Evolutionary conservation across 2,888 invertebrate species (phyloP).

Genomic region (Seira musarum): DNA sequence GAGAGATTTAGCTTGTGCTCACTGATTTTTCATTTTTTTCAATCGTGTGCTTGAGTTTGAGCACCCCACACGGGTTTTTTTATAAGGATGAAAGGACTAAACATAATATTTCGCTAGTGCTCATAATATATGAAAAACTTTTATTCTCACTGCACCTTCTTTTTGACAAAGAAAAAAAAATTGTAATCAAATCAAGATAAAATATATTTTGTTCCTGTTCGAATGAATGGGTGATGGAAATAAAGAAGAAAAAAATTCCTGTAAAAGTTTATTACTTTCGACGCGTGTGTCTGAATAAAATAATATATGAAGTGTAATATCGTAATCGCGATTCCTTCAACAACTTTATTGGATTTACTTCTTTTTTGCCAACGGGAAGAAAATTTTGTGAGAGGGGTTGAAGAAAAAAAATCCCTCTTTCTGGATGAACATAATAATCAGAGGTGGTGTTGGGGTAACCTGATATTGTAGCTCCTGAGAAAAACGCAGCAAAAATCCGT

Average conservation of each 20-base stretch:
- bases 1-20: too few species aligned
- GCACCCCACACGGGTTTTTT: slow-evolving; percentile 40
- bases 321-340: too few species aligned
- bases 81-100: background rate
- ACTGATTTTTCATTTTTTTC: too few species aligned
- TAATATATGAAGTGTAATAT: slow-evolving; percentile 37
- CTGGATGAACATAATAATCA: too few species aligned
- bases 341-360: too few species aligned
- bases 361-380: too few species aligned
- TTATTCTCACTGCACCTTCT: background rate
- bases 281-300: slow-evolving; percentile 7
- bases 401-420: too few species aligned
- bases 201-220: background rate
- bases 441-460: too few species aligned
- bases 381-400: too few species aligned
- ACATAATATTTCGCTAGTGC: slow-evolving; percentile 30
- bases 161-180: background rate
- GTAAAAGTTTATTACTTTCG: background rate
- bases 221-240: background rate
- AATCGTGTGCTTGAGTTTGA: too few species aligned
- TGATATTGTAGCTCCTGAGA: too few species aligned
- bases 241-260: background rate
- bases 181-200: slow-evolving; percentile 47
- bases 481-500: too few species aligned
- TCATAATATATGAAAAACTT: background rate